Conservation (phyloP, 2,113 vertebrate species). For the Motacilla tschutschensis region DNA sequence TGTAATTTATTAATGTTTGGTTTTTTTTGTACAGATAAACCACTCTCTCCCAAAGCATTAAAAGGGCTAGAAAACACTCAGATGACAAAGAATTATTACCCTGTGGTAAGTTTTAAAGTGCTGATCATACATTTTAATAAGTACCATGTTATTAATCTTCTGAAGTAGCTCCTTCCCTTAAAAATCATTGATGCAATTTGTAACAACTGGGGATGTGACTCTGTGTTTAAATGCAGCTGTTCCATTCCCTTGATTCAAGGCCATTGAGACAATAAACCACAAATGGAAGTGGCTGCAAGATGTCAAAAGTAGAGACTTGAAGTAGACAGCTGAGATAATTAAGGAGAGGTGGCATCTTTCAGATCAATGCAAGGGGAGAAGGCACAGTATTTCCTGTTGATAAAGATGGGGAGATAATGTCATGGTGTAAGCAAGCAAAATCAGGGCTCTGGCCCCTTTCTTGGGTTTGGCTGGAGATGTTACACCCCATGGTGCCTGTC, state of each 20-base stretch:
- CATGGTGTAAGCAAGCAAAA: neutral
- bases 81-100: slow-evolving; percentile 97
- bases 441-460: neutral
- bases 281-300: slow-evolving; percentile 2
- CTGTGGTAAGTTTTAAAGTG: slow-evolving; percentile 82
- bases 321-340: neutral
- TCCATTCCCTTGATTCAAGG: neutral
- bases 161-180: slow-evolving; percentile 4
- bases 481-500: neutral
- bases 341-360: neutral
- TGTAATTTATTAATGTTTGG: neutral
- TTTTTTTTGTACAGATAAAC: slow-evolving; percentile 82
- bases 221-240: slow-evolving; percentile 16
- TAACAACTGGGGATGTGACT: neutral
- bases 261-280: neutral
- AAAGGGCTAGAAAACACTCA: slow-evolving; percentile 83
- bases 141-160: slow-evolving; percentile 14
- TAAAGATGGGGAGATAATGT: neutral
- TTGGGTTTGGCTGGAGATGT: neutral
- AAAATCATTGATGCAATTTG: slow-evolving; percentile 9
- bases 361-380: neutral
- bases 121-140: slow-evolving; percentile 34
- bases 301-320: neutral
- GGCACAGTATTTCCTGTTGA: rapidly evolving
- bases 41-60: slow-evolving; percentile 88